phyloP scores from a whole-genome alignment of 2,113 vertebrate species.

The Chrysemys picta region DNA sequence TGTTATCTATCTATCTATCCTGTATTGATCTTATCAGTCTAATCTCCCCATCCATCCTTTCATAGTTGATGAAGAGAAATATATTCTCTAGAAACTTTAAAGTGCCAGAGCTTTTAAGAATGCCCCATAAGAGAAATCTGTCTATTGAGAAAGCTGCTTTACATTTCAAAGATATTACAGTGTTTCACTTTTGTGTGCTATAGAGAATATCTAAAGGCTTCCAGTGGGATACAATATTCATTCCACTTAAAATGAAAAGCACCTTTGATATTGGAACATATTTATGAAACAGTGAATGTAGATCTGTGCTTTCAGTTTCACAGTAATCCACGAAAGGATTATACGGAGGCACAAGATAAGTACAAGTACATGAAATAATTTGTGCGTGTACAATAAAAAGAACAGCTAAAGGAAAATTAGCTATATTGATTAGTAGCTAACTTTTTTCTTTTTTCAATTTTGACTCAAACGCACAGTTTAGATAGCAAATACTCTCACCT shows the following conservation, averaged over 20 bases:
- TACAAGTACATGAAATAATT: conserved; percentile 51
- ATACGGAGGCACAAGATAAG: conserved; percentile 38
- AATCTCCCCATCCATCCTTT: neutral
- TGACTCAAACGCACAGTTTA: conserved; percentile 1
- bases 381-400: conserved; percentile 19
- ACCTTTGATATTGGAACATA: conserved; percentile 46
- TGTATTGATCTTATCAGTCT: neutral
- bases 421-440: neutral
- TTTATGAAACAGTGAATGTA: conserved; percentile 47
- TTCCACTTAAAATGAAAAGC: conserved; percentile 52
- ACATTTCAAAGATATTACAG: conserved; percentile 21
- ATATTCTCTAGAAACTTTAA: neutral
- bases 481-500: neutral
- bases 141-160: conserved; percentile 14
- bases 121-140: conserved; percentile 12
- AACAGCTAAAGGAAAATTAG: conserved; percentile 38
- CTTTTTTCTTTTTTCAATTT: conserved; percentile 11
- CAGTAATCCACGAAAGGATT: conserved; percentile 54
- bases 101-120: neutral
- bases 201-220: conserved; percentile 40
- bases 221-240: conserved; percentile 50
- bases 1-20: neutral
- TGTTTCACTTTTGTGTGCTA: neutral
- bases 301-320: conserved; percentile 29
- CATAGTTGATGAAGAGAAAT: neutral